Percentiles rank a stretch among this genome's conserved stretches.
phyloP scores from a whole-genome alignment of 1,140 invertebrate species.

The Drosophila sp. region DNA sequence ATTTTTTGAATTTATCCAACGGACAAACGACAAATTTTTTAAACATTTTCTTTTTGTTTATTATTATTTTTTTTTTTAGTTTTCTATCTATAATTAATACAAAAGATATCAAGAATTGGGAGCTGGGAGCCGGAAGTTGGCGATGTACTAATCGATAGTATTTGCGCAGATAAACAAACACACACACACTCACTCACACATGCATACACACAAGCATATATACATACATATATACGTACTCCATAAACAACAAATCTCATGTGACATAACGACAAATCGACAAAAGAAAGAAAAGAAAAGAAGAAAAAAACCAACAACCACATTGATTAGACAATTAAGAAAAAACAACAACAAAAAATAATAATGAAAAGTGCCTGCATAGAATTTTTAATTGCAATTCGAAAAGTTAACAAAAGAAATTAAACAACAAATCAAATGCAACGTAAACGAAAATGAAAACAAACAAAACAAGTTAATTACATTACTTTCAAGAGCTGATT shows the following conservation, averaged over 20 bases:
- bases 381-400: constrained; percentile 39
- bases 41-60: constrained; percentile 6
- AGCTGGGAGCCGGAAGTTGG: constrained; percentile 32
- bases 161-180: constrained; percentile 17
- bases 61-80: background rate
- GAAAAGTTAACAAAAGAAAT: constrained; percentile 40
- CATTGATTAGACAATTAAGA: constrained; percentile 52
- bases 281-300: constrained; percentile 20
- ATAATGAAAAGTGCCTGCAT: constrained; percentile 88
- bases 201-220: background rate
- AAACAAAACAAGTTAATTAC: constrained; percentile 23
- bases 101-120: constrained; percentile 3
- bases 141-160: constrained; percentile 34
- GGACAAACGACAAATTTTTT: constrained; percentile 45
- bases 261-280: constrained; percentile 39
- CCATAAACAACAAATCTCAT: constrained; percentile 56
- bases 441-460: background rate
- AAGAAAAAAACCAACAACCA: constrained; percentile 13
- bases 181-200: background rate
- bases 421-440: no score
- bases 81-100: constrained; percentile 21
- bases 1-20: constrained; percentile 26
- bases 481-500: constrained; percentile 51
- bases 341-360: constrained; percentile 88
- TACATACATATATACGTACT: constrained; percentile 32